phyloP scores from a whole-genome alignment of 2,113 vertebrate species.

The Pteronura brasiliensis region DNA sequence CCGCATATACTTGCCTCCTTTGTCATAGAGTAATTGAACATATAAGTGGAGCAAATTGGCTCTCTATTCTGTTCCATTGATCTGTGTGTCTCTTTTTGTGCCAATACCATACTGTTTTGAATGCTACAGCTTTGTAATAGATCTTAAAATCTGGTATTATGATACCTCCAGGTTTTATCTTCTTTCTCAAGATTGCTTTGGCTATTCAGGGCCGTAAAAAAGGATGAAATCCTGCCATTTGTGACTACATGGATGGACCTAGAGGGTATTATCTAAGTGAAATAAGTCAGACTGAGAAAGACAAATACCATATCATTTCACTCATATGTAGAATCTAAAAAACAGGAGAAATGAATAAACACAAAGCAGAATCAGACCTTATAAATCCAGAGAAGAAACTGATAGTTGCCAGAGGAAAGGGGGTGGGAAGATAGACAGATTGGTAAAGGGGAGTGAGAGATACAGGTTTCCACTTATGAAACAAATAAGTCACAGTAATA shows the following conservation, averaged over 20 bases:
- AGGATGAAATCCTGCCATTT: not conserved
- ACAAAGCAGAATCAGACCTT: not conserved
- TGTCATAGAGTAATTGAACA: not conserved
- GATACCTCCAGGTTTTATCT: not conserved
- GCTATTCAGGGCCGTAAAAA: not conserved
- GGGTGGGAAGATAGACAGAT: not conserved
- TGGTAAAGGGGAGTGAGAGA: not conserved
- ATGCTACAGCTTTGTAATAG: not conserved
- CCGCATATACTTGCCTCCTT: not conserved
- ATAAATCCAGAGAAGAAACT: not conserved
- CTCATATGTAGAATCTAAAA: not conserved
- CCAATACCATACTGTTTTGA: not conserved
- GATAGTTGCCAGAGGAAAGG: not conserved
- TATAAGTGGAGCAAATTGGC: not conserved
- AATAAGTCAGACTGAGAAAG: not conserved
- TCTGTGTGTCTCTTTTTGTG: not conserved
- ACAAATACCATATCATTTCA: not conserved
- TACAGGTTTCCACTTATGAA: not conserved
- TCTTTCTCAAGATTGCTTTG: not conserved
- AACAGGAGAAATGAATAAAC: not conserved
- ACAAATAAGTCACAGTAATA: not conserved
- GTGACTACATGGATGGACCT: not conserved
- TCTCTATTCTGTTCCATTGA: not conserved
- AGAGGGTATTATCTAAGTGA: not conserved
- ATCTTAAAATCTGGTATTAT: not conserved